These are phyloP conservation scores for Strigamia crassipes DNA, from an alignment of 2,888 invertebrate species.

Conservation along the genomic window DNA sequence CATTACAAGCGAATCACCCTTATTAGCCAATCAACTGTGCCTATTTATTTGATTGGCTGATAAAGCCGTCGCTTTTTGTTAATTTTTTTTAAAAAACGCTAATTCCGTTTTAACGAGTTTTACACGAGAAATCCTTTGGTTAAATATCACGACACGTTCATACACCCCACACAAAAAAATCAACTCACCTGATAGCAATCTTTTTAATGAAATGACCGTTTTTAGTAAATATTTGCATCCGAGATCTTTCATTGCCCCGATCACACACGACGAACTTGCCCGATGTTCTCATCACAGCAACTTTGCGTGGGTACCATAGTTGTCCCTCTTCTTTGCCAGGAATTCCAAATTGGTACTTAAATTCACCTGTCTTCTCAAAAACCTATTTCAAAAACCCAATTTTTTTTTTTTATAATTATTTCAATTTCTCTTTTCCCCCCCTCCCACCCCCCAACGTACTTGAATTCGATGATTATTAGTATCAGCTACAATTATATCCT, in stretches of 20 bases:
- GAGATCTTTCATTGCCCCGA: conserved; percentile 91
- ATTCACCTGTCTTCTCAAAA: conserved; percentile 90
- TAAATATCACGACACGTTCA: not conserved
- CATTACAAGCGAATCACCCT: not conserved
- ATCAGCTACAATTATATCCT: conserved; percentile 95
- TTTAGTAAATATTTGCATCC: conserved; percentile 97
- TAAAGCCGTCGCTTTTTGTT: too few species aligned
- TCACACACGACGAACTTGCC: conserved; percentile 97
- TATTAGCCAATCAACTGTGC: not conserved
- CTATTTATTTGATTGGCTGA: too few species aligned
- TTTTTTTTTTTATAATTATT: not conserved
- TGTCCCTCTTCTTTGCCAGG: conserved; percentile 96
- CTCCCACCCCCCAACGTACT: conserved; percentile 60
- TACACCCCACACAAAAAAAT: not conserved
- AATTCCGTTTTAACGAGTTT: not conserved
- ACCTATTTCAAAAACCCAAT: conserved; percentile 69
- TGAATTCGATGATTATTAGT: conserved; percentile 96
- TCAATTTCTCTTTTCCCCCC: not conserved
- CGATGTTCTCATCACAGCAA: conserved; percentile 83
- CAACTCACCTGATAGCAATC: conserved; percentile 72
- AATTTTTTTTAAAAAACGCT: too few species aligned
- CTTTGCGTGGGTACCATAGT: conserved; percentile 95
- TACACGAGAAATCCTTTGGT: not conserved
- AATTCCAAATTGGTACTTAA: conserved; percentile 91
- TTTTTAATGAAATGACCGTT: conserved; percentile 95